Evolutionary conservation across 2,797 vertebrate genomes (phyloP), one percentile per base, ranked within the genome.

Genomic region (Gadopsis bispinosus): DNA sequence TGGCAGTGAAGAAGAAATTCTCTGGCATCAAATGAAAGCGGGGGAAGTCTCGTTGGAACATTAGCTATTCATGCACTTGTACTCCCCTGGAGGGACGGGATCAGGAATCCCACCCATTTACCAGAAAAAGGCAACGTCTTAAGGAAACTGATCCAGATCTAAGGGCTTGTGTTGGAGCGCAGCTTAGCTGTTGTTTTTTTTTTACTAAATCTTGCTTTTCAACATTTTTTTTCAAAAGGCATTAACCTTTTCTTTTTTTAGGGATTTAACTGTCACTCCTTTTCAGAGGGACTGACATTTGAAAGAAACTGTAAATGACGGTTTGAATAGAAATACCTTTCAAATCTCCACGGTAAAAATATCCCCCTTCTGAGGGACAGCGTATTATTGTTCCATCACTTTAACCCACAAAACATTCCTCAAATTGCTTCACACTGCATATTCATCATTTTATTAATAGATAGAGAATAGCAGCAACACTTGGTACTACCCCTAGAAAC

Each of bases 31-130:
- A 85, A 91, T 91, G 61, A 93, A 93, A 93, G 92, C 1, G 13
- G 54, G 47, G 67, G 76, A 83, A 76, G 63, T 77, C 73, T 81
- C 43, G 5, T 71, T 83, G 83, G 80, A 86, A 88, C 85, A 91
- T 92, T 86, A 88, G 75, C 84, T 80, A 91, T 91, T 90, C 87
- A 90, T 88, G 71, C 83, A 85, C 83, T 92, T 89, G 84, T 83
- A 86, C 71, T 90, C 84, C 86, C 87, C 90, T 83, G 83, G 85
- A 88, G 91, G 82, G 69, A 83, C 10, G 16, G 63, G 85, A 85
- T 65, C 65, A 53, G 90, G 89, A 92, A 93, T 89, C 89, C 84
- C 89, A 79, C 89, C 85, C 91, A 67, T 88, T 93, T 93, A 93
- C 90, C 84, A 93, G 92, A 92, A 93, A 71, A 77, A 50, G 63